phyloP scores from a whole-genome alignment of 2,113 vertebrate genomes.

The Callionymus lyra region DNA sequence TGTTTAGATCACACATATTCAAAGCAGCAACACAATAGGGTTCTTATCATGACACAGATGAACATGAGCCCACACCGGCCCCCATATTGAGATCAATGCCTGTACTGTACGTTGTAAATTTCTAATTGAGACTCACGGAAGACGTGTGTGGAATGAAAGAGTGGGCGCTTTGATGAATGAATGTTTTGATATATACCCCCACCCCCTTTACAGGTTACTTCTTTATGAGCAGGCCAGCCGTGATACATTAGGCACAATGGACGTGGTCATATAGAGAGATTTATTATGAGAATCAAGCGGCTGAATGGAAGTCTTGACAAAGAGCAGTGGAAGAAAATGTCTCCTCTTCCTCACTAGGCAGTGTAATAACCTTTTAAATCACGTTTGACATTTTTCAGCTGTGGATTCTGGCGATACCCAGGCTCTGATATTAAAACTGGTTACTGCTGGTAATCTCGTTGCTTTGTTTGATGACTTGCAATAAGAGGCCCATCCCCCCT shows the following conservation, averaged over 20 bases:
- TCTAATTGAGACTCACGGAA: not conserved
- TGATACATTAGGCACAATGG: too few relatives aligned
- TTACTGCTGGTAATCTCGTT: constrained; percentile 76
- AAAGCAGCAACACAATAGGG: constrained; percentile 32
- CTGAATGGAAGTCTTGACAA: constrained; percentile 14
- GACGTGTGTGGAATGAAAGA: too few relatives aligned
- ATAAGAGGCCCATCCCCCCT: constrained; percentile 58
- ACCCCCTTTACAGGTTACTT: too few relatives aligned
- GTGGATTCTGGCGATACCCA: constrained; percentile 69
- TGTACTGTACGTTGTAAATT: constrained; percentile 19
- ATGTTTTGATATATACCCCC: not conserved
- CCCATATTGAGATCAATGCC: constrained; percentile 39
- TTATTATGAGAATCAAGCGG: constrained; percentile 42
- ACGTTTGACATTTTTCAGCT: constrained; percentile 81
- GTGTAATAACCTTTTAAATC: constrained; percentile 86
- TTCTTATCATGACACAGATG: constrained; percentile 23
- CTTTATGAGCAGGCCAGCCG: too few relatives aligned
- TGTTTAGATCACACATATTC: constrained; percentile 41
- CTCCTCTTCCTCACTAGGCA: constrained; percentile 44
- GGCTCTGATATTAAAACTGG: constrained; percentile 73
- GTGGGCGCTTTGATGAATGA: too few relatives aligned
- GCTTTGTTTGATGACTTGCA: constrained; percentile 81
- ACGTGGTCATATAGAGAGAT: constrained; percentile 6
- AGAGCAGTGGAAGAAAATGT: too few relatives aligned
- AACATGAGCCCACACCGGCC: constrained; percentile 34